A percentile compares a stretch with the other conserved stretches of the same genome.
These are phyloP conservation scores for Epinephelus lanceolatus DNA, from an alignment of 2,113 vertebrate species.

Conservation along the genomic window DNA sequence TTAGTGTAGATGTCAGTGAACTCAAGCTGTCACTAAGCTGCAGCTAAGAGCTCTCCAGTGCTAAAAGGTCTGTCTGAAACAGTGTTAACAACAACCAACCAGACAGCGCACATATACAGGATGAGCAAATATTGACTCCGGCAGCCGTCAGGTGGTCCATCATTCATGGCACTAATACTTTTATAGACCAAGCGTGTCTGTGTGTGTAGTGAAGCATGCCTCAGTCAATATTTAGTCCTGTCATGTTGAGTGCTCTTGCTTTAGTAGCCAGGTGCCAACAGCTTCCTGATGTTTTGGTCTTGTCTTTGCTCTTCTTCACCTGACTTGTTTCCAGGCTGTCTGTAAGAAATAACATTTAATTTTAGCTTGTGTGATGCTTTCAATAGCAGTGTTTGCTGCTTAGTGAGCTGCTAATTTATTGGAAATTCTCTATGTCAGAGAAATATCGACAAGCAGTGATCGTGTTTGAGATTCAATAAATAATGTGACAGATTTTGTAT, in stretches of 20 bases:
- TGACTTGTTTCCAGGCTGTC: not conserved
- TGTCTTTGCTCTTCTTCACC: not conserved
- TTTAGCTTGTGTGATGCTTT: not conserved
- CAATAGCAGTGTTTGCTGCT: not conserved
- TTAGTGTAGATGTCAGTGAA: conserved; percentile 1
- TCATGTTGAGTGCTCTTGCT: conserved; percentile 12
- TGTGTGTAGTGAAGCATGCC: conserved; percentile 19
- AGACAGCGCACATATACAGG: not conserved
- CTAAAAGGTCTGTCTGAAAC: conserved; percentile 2
- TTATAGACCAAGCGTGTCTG: conserved; percentile 5
- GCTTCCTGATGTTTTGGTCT: conserved; percentile 16
- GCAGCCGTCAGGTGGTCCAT: conserved; percentile 34
- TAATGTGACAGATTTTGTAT: too few species aligned
- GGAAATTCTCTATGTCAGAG: too few species aligned
- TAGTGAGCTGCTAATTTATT: too few species aligned
- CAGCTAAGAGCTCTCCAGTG: not conserved
- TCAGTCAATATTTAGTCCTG: conserved; percentile 44
- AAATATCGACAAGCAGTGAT: too few species aligned
- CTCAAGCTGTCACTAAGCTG: conserved; percentile 1
- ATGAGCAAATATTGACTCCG: conserved; percentile 56
- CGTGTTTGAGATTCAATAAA: not conserved
- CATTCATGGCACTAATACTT: conserved; percentile 21
- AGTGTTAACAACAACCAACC: not conserved
- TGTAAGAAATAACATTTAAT: not conserved
- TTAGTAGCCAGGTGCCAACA: conserved; percentile 35